A percentile compares a stretch with the other conserved stretches of the same genome.
Conservation (phyloP, 2,888 invertebrate species). For the Hyposoter dolosus region DNA sequence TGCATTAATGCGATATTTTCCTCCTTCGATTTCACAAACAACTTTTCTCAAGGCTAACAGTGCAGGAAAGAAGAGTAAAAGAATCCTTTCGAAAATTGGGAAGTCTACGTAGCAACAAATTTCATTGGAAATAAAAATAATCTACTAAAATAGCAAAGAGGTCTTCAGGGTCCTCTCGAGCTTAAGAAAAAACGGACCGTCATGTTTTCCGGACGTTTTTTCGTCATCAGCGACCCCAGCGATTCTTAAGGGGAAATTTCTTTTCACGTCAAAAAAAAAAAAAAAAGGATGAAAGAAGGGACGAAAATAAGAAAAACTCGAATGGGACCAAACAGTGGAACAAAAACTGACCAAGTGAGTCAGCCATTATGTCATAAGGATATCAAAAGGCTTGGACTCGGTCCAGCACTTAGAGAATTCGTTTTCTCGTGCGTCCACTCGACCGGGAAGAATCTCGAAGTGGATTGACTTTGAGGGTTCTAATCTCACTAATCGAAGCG, state of each 20-base stretch:
- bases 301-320: conserved; percentile 7
- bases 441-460: conserved; percentile 28
- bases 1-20: conserved; percentile 17
- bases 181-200: not conserved
- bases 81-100: not conserved
- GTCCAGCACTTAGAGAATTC: conserved; percentile 54
- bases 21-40: conserved; percentile 10
- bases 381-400: conserved; percentile 42
- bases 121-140: not conserved
- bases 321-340: conserved; percentile 19
- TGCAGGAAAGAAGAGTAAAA: not conserved
- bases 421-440: conserved; percentile 30
- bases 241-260: conserved; percentile 24
- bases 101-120: not conserved
- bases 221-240: not conserved
- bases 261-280: conserved; percentile 32
- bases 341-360: conserved; percentile 59
- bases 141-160: not conserved
- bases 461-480: conserved; percentile 70
- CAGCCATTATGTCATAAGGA: conserved; percentile 54
- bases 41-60: not conserved
- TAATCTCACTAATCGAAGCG: conserved; percentile 76
- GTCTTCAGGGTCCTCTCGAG: not conserved
- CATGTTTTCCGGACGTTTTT: conserved; percentile 5
- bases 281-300: conserved; percentile 28